Base-by-base conservation (phyloP, 2,888 invertebrate species). In the Drosophila conformis region DNA sequence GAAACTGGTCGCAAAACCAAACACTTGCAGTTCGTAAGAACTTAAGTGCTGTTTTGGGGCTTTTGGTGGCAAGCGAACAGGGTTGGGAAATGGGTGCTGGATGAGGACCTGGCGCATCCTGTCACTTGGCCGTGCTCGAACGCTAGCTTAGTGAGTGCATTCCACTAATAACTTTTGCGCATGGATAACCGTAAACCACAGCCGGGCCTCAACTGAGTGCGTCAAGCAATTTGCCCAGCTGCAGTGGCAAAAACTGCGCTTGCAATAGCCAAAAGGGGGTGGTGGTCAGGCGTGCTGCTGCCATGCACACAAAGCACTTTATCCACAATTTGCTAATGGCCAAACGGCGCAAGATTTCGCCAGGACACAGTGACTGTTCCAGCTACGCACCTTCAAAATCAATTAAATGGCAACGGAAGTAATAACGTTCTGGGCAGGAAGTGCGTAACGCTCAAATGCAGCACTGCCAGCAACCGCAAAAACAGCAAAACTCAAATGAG, bases 391-490 rank as follows among this genome's bases (percentile, higher is more conserved):
- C 87, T 88, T 90, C 90, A 73, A 90, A 87, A 87, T 88, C 90
- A 87, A 87, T 87, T 90, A 88, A 90, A 90, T 64, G 90, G 80
- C 87, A 86, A 86, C 90, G 87, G 89, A 87, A 83, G 90, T 90
- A 87, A 87, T 90, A 87, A 90, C 87, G 86, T 88, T 88, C 78
- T 78, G 72, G 76, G 74, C 90, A 85, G 87, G 85, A 86, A 89
- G 85, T 86, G 85, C 82, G 89, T 83, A 85, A 70, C 83, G 90
- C 73, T 87, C 83, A 87, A 85, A 86, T 83, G 87, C 82, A 83
- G 80, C 75, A 69, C 29, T 49, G 59, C 13, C 54, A 66, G 57
- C 59, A 64, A 87, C 85, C 85, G 59, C 89, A 85, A 89, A 83
- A 84, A 87, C 73, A 82, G 87, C 79, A 81, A 73, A 76, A 66